Evolutionary conservation across 2,113 vertebrate genomes (phyloP), one percentile per base, ranked within the genome.

Genomic region (Caretta caretta): DNA sequence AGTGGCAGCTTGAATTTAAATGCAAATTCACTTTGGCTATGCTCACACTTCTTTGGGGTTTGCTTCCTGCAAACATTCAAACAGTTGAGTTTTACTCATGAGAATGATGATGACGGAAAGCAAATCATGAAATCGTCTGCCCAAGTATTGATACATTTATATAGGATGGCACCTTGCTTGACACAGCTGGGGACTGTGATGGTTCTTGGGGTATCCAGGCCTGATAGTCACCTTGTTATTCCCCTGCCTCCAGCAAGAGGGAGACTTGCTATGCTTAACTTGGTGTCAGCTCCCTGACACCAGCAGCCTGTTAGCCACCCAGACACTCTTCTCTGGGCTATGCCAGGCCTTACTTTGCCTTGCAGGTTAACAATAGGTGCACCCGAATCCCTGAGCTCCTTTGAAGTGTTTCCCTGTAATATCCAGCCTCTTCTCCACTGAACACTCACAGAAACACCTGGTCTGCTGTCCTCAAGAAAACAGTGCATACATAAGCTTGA

Each of bases 1-100:
- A 59, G 54, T 78, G 24, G 85, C 59, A 83, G 80, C 19, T 56
- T 86, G 85, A 93, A 86, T 91, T 93, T 94, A 85, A 59, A 84
- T 80, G 87, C 53, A 3, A 93, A 78, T 94, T 94, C 24, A 62
- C 87, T 95, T 86, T 90, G 42, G 53, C 38, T 83, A 35, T 54
- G 17, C 9, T 83, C 62, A 11, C n/a, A 16, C 19, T 56, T 82
- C 54, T 80, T 65, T 46, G 22, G 85, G 10, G 57, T n/a, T 50
- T 46, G 48, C 42, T 94, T 89, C 46, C 48, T 93, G n/a, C 13
- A 76, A 92, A 83, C 9, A 16, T 80, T 4, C 59, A 57, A 95
- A 62, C 69, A 84, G 83, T 59, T 84, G 51, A 81, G 27, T 89
- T 88, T 92, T 57, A 85, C 4, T 72, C 3, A 27, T 65, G 59